Conservation (phyloP, 1,140 invertebrate genomes). For the Ephestia elutella region DNA sequence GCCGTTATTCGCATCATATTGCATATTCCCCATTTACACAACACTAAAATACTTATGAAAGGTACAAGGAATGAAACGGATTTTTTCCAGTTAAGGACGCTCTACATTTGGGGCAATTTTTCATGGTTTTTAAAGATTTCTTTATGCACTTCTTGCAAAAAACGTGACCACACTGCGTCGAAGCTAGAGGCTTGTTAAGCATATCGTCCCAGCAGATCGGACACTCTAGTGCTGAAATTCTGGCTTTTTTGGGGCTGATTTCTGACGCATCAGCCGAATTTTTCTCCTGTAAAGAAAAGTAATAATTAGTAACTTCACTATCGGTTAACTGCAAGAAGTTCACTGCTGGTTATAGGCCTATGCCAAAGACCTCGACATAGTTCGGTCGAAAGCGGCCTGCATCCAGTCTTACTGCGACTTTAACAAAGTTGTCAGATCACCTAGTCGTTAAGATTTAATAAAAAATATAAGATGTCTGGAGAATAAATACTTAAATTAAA, state of each 20-base stretch:
- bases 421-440: too few relatives aligned
- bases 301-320: too few relatives aligned
- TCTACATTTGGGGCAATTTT: conserved; percentile 7
- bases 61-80: conserved; percentile 6
- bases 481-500: too few relatives aligned
- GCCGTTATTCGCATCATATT: too few relatives aligned
- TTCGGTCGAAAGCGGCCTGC: too few relatives aligned
- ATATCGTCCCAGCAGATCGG: conserved; percentile 7
- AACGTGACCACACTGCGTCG: conserved; percentile 8
- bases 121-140: background rate
- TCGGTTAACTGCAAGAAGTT: too few relatives aligned
- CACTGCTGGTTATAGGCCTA: too few relatives aligned
- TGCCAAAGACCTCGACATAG: too few relatives aligned
- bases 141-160: conserved; percentile 10
- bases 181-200: background rate
- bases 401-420: too few relatives aligned
- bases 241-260: background rate
- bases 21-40: background rate
- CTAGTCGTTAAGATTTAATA: too few relatives aligned
- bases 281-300: background rate
- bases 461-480: too few relatives aligned
- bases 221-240: background rate
- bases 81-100: background rate
- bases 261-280: background rate
- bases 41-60: background rate